These are phyloP conservation scores for Sinocyclocheilus anshuiensis DNA, from an alignment of 2,113 vertebrate genomes.

Conservation along the genomic window DNA sequence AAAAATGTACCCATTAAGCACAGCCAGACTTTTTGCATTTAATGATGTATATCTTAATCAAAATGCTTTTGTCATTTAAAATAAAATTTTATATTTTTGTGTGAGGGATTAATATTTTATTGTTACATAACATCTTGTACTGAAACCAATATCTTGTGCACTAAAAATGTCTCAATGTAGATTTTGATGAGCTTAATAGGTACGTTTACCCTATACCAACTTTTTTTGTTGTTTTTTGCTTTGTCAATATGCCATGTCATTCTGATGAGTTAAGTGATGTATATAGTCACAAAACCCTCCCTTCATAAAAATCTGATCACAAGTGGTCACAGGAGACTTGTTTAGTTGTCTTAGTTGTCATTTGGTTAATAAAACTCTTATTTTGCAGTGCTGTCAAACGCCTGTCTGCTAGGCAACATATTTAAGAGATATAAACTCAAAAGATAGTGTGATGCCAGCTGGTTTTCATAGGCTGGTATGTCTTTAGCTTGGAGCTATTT, in stretches of 20 bases:
- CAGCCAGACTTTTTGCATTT: too few species aligned
- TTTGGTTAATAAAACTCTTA: not conserved
- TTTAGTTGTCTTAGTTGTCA: not conserved
- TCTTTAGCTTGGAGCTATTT: slow-evolving; percentile 59
- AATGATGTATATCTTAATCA: too few species aligned
- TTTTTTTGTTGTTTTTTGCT: not conserved
- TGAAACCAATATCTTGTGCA: too few species aligned
- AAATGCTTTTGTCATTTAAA: too few species aligned
- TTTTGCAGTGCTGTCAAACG: not conserved
- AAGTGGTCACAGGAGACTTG: not conserved
- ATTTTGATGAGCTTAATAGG: too few species aligned
- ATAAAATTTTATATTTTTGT: too few species aligned
- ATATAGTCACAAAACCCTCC: not conserved
- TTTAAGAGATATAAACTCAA: not conserved
- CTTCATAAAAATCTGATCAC: not conserved
- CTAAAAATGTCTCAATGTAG: too few species aligned
- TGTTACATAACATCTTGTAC: too few species aligned
- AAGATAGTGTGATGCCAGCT: not conserved
- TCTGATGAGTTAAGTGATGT: not conserved
- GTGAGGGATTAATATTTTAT: too few species aligned
- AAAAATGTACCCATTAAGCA: too few species aligned
- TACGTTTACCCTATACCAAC: not conserved
- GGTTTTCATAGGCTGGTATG: not conserved
- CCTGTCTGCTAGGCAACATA: not conserved
- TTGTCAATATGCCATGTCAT: not conserved